phyloP scores from a whole-genome alignment of 2,113 vertebrate genomes.

The Natator depressus region DNA sequence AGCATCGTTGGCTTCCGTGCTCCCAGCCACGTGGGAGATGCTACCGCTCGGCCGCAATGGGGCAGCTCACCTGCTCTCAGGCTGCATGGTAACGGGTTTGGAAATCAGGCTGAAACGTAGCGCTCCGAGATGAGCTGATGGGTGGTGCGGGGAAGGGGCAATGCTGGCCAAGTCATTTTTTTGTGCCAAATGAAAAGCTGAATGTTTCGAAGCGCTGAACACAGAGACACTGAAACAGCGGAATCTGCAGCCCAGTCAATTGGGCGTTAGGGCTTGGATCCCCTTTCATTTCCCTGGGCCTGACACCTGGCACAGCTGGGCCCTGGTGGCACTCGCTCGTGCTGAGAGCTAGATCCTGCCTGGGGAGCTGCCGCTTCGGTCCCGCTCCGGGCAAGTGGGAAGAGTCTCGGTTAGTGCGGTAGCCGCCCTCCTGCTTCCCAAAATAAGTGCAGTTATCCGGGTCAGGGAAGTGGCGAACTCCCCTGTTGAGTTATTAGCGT shows the following conservation, averaged over 20 bases:
- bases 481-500: too few relatives aligned
- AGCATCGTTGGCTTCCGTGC: too few relatives aligned
- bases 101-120: too few relatives aligned
- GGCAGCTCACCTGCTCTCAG: too few relatives aligned
- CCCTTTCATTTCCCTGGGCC: neutral
- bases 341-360: neutral
- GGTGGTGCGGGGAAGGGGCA: fast-evolving
- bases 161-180: too few relatives aligned
- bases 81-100: too few relatives aligned
- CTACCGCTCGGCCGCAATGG: too few relatives aligned
- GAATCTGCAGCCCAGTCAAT: neutral
- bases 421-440: neutral
- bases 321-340: neutral
- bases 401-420: neutral
- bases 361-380: neutral
- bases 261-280: neutral
- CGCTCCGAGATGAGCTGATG: neutral
- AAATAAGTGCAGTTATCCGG: neutral
- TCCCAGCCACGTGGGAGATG: too few relatives aligned
- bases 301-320: neutral
- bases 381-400: neutral
- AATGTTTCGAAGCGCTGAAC: neutral
- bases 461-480: too few relatives aligned
- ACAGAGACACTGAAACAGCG: fast-evolving
- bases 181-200: neutral